Evolutionary conservation across 2,797 vertebrate genomes (phyloP).

Genomic region (Hippocampus kuda): DNA sequence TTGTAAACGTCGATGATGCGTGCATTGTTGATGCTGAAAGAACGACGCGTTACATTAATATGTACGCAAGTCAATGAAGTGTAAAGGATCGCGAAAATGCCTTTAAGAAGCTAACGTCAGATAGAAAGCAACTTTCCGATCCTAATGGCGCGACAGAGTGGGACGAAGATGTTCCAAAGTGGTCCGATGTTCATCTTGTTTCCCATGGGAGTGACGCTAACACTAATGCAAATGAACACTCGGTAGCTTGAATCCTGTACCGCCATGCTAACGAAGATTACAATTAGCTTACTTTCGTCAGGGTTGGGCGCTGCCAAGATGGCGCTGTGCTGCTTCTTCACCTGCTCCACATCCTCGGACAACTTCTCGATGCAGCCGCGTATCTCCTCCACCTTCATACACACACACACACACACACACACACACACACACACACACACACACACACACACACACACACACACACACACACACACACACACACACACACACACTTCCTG

Average conservation of each 20-base stretch:
- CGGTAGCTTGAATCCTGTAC: background rate
- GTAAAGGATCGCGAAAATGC: too few species aligned
- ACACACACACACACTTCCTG: background rate
- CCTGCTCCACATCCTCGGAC: slow-evolving; percentile 89
- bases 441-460: background rate
- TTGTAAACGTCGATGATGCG: too few species aligned
- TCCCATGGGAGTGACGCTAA: too few species aligned
- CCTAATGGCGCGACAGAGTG: too few species aligned
- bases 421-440: background rate
- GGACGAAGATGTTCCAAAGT: too few species aligned
- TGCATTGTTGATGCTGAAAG: too few species aligned
- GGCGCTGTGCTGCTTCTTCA: slow-evolving; percentile 95
- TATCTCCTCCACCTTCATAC: slow-evolving; percentile 82
- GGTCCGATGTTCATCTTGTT: too few species aligned
- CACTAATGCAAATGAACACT: too few species aligned
- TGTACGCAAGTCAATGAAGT: too few species aligned
- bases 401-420: background rate
- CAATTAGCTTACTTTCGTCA: slow-evolving; percentile 77
- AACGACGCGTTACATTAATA: too few species aligned
- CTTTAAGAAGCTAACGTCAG: too few species aligned
- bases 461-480: background rate
- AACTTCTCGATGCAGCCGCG: slow-evolving; percentile 89
- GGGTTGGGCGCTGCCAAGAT: slow-evolving; percentile 89
- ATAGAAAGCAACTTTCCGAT: too few species aligned
- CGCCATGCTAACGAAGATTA: background rate